Percentiles rank a stretch among this genome's conserved stretches.
Conservation (phyloP, 2,888 invertebrate genomes). For the Eulithis prunata region DNA sequence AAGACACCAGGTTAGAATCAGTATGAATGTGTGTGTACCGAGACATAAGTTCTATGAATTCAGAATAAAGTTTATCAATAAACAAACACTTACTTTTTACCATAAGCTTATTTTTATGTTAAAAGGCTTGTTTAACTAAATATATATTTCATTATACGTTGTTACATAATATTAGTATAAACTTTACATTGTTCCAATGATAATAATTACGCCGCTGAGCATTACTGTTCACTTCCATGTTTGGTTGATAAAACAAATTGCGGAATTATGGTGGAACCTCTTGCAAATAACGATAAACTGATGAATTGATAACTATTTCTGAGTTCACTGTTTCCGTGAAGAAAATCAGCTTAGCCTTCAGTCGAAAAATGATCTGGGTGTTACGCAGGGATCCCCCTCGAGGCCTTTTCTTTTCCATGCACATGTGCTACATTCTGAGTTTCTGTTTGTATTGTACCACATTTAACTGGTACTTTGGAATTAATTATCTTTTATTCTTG, state of each 20-base stretch:
- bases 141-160: conserved; percentile 28
- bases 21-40: background rate
- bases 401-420: background rate
- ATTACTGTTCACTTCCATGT: conserved; percentile 22
- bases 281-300: conserved; percentile 6
- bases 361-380: background rate
- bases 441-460: background rate
- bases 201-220: conserved; percentile 21
- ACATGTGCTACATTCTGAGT: background rate
- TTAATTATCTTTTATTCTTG: background rate
- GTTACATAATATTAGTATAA: conserved; percentile 29
- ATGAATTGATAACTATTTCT: background rate
- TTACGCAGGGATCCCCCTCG: background rate
- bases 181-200: conserved; percentile 34
- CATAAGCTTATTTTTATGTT: conserved; percentile 7
- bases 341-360: background rate
- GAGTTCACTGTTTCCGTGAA: background rate
- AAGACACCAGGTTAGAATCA: too few relatives aligned
- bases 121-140: conserved; percentile 20
- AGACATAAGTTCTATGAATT: background rate
- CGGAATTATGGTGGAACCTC: conserved; percentile 6
- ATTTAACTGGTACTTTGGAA: background rate
- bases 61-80: background rate
- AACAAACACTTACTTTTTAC: conserved; percentile 1
- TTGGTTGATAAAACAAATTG: conserved; percentile 19